A percentile compares a stretch with the other conserved stretches of the same genome.
Evolutionary conservation across 2,888 invertebrate species (phyloP).

Genomic region (Deilephila porcellus): DNA sequence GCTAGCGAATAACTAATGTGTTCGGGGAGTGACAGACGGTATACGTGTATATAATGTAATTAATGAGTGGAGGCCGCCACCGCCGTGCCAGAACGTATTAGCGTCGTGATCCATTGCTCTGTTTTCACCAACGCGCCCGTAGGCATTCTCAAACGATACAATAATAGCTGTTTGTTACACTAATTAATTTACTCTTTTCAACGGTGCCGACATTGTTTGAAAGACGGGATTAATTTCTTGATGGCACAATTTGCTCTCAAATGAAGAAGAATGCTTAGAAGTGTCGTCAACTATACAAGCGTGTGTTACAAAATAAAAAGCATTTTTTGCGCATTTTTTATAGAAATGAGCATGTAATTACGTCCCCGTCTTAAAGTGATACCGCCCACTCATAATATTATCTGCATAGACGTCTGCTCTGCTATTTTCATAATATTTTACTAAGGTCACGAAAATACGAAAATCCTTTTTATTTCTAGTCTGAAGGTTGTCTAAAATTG

Average conservation of each 20-base stretch:
- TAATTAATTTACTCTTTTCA: background rate
- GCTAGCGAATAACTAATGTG: slow-evolving; percentile 48
- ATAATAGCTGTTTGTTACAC: background rate
- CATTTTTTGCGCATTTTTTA: no score
- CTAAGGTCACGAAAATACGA: no score
- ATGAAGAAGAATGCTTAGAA: background rate
- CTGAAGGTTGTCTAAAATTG: no score
- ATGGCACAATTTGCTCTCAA: background rate
- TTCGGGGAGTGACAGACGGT: slow-evolving; percentile 42
- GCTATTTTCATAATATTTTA: no score
- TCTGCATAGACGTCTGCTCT: no score
- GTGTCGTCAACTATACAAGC: background rate
- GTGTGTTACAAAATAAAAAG: no score
- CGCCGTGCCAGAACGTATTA: slow-evolving; percentile 28
- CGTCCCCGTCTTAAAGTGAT: no score
- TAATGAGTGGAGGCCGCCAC: slow-evolving; percentile 2
- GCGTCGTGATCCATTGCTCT: slow-evolving; percentile 18
- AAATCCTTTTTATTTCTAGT: no score
- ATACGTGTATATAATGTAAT: slow-evolving; percentile 29
- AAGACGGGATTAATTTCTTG: background rate
- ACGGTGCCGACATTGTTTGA: background rate
- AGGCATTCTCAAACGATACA: slow-evolving; percentile 11
- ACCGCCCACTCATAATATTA: no score
- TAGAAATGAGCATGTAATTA: no score
- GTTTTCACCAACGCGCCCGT: slow-evolving; percentile 9